Evolutionary conservation across 2,888 invertebrate genomes (phyloP), one percentile per base, ranked within the genome.

Genomic region (Mycogona germanica): DNA sequence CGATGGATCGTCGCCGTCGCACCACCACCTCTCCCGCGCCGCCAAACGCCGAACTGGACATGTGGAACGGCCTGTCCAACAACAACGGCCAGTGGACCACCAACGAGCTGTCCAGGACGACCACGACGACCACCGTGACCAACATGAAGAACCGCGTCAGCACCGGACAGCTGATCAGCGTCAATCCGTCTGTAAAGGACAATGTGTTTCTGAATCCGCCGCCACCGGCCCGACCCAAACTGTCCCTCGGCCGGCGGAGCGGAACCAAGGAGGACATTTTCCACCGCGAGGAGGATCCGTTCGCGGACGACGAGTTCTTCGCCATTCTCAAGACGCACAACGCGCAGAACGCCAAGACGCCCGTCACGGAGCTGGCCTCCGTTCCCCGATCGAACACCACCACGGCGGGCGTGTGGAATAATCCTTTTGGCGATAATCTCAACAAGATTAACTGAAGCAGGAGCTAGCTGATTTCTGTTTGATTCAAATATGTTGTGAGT

Each of bases 281-380:
- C 71, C 82, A 82, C 3, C 77, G 85, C 49, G 87, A 87, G 65
- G 78, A 78, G 44, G 89, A 91, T 72, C 91, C 91, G 1, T 91
- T 91, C 65, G 89, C 87, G 61, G 85, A 85, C 51, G 86, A 87
- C 61, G 61, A 61, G 29, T 89, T 89, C 71, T 91, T 91, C 66
- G 32, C 52, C 2, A 30, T 55, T 9, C 37, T 52, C 46, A 38
- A 32, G 53, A 17, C 48, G 6, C 23, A 35, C 28, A 37, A 32
- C n/a, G 21, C 48, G 6, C 23, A 35, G 19, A 37, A 32, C n/a
- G 37, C 26, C 12, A 51, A 35, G 30, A 23, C 47, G 5, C 9
- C 9, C 9, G n/a, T 32, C n/a, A 12, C 35, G n/a, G 35, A 32
- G n/a, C 9, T 32, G 35, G 32, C 30, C 30, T 9, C 47, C 9